Evolutionary conservation across 1,140 invertebrate genomes (phyloP).

Genomic region (Harlomillsia oculata): DNA sequence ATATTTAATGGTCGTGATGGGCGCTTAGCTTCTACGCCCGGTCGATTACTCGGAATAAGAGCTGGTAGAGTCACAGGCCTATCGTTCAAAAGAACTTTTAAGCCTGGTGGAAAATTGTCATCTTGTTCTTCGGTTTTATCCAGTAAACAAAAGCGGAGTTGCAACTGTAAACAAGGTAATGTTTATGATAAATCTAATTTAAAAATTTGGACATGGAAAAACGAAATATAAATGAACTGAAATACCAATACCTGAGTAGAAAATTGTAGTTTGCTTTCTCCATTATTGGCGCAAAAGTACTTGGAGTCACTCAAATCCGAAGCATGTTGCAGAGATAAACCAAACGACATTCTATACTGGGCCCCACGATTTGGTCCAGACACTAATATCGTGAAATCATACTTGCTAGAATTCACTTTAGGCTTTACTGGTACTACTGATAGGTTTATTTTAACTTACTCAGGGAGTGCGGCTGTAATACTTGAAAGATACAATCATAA

Average conservation of each 20-base stretch:
- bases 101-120: constrained; percentile 88
- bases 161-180: constrained; percentile 59
- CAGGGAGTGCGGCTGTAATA: constrained; percentile 80
- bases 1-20: constrained; percentile 95
- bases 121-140: constrained; percentile 82
- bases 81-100: constrained; percentile 90
- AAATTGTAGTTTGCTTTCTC: constrained; percentile 58
- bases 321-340: constrained; percentile 63
- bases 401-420: too few species aligned
- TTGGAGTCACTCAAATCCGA: constrained; percentile 37
- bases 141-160: constrained; percentile 80
- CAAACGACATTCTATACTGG: constrained; percentile 73
- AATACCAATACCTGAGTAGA: constrained; percentile 58
- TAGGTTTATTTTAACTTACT: constrained; percentile 40
- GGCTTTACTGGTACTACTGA: constrained; percentile 12
- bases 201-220: not conserved
- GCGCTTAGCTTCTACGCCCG: constrained; percentile 90
- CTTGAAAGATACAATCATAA: constrained; percentile 75
- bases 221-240: not conserved
- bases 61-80: constrained; percentile 84
- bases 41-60: constrained; percentile 95
- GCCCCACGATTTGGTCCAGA: constrained; percentile 41
- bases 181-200: not conserved
- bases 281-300: constrained; percentile 8
- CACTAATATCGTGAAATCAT: not conserved